These are phyloP conservation scores for Synanthedon formicaeformis DNA, from an alignment of 2,888 invertebrate genomes.

Conservation along the genomic window DNA sequence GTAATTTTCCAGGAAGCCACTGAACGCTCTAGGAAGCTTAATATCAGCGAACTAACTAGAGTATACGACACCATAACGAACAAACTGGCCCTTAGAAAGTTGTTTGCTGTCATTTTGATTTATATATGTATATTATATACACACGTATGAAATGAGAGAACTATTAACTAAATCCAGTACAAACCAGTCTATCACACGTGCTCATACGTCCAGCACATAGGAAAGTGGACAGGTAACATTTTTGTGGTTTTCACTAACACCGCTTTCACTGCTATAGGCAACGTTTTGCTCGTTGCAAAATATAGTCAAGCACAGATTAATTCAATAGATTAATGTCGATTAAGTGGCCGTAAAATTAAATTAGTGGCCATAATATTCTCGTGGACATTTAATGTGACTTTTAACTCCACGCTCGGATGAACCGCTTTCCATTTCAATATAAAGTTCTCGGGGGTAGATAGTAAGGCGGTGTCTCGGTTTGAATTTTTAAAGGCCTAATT, in stretches of 20 bases:
- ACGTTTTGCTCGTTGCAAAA: background rate
- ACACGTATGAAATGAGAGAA: conserved; percentile 13
- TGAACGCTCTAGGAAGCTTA: too few species aligned
- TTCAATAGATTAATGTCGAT: conserved; percentile 5
- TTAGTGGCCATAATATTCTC: background rate
- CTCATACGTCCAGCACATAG: conserved; percentile 27
- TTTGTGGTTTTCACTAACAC: conserved; percentile 42
- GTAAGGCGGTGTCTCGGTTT: background rate
- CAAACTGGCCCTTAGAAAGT: conserved; percentile 5
- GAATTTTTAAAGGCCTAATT: background rate
- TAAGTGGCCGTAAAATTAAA: conserved; percentile 6
- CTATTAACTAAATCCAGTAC: conserved; percentile 14
- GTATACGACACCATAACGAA: too few species aligned
- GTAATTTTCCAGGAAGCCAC: too few species aligned
- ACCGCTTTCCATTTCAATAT: too few species aligned
- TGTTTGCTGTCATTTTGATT: conserved; percentile 5
- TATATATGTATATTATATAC: conserved; percentile 2
- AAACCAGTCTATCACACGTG: conserved; percentile 36
- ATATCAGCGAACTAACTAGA: too few species aligned
- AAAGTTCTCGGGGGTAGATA: too few species aligned
- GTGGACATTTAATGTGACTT: background rate
- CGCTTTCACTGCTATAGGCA: conserved; percentile 37
- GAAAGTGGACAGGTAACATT: conserved; percentile 50
- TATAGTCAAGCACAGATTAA: conserved; percentile 3
- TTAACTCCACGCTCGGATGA: too few species aligned